Evolutionary conservation across 2,888 invertebrate genomes (phyloP), one percentile per base, ranked within the genome.

Genomic region (Pammene aurita): DNA sequence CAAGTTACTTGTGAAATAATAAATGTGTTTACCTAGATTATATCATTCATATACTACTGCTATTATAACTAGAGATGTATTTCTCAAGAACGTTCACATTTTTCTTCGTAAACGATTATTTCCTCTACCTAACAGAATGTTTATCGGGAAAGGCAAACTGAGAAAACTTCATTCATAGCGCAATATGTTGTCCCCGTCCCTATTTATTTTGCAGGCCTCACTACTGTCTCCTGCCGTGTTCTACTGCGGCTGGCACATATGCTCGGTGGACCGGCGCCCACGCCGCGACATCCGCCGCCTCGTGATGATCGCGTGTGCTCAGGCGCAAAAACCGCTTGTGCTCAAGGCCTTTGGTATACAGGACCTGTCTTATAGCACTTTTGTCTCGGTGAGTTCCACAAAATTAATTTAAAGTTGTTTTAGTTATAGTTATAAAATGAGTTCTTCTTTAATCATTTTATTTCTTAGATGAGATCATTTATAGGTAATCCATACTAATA

Each of bases 261-360:
- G 84, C 60, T 75, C 81, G 5, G 60, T 81, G 48, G 79, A 85
- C 26, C 78, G 75, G 26, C 71, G 75, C n/a, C 71, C 81, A 6
- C 80, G 82, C 55, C 78, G 74, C 4, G 87, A 89, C 66, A 82
- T 90, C 42, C 78, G 88, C 11, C 77, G 78, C 5, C 75, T 89
- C 7, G 82, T 90, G n/a, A 77, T 90, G 6, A 86, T 93, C 34
- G 87, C 90, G 18, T 88, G 89, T 77, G 79, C 85, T n/a, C 88
- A 90, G 73, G 87, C 93, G 35, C 90, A 93, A 72, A 89, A 88
- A 55, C 89, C 93, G 0, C 80, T 92, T 1, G 79, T 90, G 41
- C 80, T 93, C 5, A 93, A 92, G 72, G 93, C 93, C 1, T 93
- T 92, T 64, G 90, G 90, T 1, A 85, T 91, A 56, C 87, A 89